Conservation (phyloP, 2,888 invertebrate genomes). For the Eremobia ochroleuca region DNA sequence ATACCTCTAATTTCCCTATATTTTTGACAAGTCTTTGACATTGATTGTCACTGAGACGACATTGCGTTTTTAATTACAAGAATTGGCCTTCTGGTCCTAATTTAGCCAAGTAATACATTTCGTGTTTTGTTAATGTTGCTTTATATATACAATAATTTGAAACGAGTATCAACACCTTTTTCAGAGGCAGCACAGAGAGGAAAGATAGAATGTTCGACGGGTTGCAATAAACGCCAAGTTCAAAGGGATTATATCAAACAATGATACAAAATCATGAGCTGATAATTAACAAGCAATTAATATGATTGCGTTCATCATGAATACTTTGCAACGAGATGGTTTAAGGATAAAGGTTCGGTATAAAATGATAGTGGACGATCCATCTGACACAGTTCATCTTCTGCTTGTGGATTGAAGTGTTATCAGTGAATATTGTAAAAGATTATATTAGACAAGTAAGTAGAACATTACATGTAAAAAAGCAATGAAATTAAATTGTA, state of each 20-base stretch:
- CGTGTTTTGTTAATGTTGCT: background rate
- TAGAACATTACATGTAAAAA: background rate
- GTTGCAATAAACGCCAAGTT: background rate
- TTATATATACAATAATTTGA: background rate
- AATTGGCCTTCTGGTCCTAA: too few relatives aligned
- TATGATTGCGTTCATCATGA: slow-evolving; percentile 21
- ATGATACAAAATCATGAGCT: slow-evolving; percentile 21
- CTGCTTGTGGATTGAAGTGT: slow-evolving; percentile 43
- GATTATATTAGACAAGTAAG: slow-evolving; percentile 41
- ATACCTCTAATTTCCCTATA: too few relatives aligned
- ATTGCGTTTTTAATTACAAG: too few relatives aligned
- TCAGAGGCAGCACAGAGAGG: background rate
- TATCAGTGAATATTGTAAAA: slow-evolving; percentile 29
- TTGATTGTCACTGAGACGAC: too few relatives aligned
- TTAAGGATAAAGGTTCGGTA: slow-evolving; percentile 50
- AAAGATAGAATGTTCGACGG: background rate
- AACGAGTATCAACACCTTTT: background rate
- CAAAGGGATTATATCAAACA: slow-evolving; percentile 21
- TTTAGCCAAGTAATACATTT: background rate
- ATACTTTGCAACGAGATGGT: slow-evolving; percentile 17
- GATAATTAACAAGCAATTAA: slow-evolving; percentile 52
- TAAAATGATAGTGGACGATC: slow-evolving; percentile 42
- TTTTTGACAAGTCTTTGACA: too few relatives aligned
- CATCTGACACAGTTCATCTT: slow-evolving; percentile 35
- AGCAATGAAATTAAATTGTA: background rate